These are phyloP conservation scores for Sebastes paucispinis DNA, from an alignment of 2,797 vertebrate species.

Conservation along the genomic window DNA sequence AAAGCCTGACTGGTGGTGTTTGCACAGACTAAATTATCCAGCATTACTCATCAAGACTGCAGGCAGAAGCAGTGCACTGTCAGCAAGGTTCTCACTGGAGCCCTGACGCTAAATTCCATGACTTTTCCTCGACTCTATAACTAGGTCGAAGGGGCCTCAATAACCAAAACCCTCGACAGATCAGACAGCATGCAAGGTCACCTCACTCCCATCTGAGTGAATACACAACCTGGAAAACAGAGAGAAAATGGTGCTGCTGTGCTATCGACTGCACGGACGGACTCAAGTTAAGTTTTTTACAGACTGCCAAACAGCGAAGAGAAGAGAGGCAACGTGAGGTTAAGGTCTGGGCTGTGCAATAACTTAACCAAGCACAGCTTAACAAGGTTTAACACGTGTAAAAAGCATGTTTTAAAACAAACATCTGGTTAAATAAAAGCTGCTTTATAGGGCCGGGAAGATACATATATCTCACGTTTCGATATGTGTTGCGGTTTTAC, in stretches of 20 bases:
- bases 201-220: background rate
- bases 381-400: background rate
- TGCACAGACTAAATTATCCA: slow-evolving; percentile 27
- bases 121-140: background rate
- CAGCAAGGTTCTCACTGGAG: slow-evolving; percentile 22
- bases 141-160: background rate
- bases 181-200: background rate
- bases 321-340: background rate
- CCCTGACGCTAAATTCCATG: slow-evolving; percentile 10
- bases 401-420: too few species aligned
- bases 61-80: slow-evolving; percentile 30
- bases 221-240: background rate
- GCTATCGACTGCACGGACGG: background rate
- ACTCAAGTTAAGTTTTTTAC: background rate
- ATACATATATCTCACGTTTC: too few species aligned
- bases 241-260: background rate
- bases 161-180: background rate
- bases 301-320: background rate
- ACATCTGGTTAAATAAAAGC: too few species aligned
- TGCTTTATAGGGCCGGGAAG: too few species aligned
- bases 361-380: background rate
- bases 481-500: too few species aligned
- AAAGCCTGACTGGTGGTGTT: slow-evolving; percentile 28
- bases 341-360: background rate
- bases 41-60: slow-evolving; percentile 48